Percentiles rank a stretch among this genome's conserved stretches.
phyloP scores from a whole-genome alignment of 2,797 vertebrate species.

The Sebastes iracundus region DNA sequence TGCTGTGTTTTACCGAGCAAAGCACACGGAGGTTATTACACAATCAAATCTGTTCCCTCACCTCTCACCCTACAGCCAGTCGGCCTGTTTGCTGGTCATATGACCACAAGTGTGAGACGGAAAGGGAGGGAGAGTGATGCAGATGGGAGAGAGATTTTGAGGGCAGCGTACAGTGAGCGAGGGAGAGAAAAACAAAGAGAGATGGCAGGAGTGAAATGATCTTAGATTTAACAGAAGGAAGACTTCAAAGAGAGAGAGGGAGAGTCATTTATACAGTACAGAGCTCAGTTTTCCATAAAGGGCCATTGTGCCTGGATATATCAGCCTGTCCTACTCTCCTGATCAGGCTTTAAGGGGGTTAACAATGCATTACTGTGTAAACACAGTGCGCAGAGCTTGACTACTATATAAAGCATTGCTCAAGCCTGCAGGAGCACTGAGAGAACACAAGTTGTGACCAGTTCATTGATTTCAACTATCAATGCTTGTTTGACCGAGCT shows the following conservation, averaged over 20 bases:
- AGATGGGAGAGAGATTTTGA: neutral
- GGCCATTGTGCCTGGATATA: constrained; percentile 43
- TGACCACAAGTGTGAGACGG: constrained; percentile 45
- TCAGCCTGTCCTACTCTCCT: constrained; percentile 17
- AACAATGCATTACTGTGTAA: constrained; percentile 20
- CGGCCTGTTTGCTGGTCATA: constrained; percentile 49
- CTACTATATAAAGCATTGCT: constrained; percentile 7
- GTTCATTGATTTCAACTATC: constrained; percentile 2
- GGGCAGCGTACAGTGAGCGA: neutral
- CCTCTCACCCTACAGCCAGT: constrained; percentile 30
- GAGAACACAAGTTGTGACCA: neutral
- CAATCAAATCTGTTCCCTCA: constrained; percentile 53
- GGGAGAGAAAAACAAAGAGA: neutral
- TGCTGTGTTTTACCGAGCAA: neutral
- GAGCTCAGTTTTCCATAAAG: constrained; percentile 47
- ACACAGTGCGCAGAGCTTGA: constrained; percentile 2
- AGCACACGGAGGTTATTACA: neutral
- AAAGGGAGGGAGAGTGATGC: neutral
- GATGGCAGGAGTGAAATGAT: neutral
- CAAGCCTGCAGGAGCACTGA: constrained; percentile 2
- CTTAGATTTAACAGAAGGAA: neutral
- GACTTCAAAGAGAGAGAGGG: neutral
- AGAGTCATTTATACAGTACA: neutral
- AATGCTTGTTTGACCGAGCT: neutral
- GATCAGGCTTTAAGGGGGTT: constrained; percentile 33